These are phyloP conservation scores for Scaptomyza flava DNA, from an alignment of 2,888 invertebrate genomes.

Conservation along the genomic window DNA sequence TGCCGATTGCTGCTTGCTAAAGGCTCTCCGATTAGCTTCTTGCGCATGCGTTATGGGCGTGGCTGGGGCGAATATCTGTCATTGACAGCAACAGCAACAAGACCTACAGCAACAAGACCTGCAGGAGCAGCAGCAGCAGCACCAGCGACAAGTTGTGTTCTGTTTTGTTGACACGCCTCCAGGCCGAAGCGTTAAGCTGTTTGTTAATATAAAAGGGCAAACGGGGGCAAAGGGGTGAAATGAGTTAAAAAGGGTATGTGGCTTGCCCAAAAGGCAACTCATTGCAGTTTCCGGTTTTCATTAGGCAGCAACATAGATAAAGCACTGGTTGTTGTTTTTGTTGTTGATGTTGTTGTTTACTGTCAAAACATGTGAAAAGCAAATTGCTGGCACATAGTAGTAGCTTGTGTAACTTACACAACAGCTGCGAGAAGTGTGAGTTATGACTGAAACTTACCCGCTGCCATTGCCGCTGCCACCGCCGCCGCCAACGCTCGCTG, in stretches of 20 bases:
- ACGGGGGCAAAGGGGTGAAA: background rate
- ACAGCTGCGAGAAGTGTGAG: constrained; percentile 6
- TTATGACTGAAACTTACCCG: constrained; percentile 2
- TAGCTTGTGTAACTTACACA: constrained; percentile 8
- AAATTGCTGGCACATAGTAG: constrained; percentile 11
- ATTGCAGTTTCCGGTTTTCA: constrained; percentile 9
- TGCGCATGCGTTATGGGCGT: constrained; percentile 66
- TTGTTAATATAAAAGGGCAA: constrained; percentile 26
- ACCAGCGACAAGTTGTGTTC: constrained; percentile 23
- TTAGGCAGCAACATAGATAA: constrained; percentile 9
- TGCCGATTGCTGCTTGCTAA: background rate
- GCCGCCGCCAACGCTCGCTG: no score
- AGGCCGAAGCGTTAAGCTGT: constrained; percentile 22
- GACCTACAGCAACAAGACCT: background rate
- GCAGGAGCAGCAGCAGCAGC: constrained; percentile 20
- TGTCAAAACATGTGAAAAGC: constrained; percentile 23
- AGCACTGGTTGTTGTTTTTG: background rate
- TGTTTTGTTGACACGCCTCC: constrained; percentile 39
- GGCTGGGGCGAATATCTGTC: constrained; percentile 16
- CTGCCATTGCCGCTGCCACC: background rate
- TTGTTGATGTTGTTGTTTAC: constrained; percentile 10
- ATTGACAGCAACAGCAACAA: constrained; percentile 14
- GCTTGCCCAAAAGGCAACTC: background rate
- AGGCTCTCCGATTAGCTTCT: constrained; percentile 50
- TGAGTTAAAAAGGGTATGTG: background rate